Conservation (phyloP, 2,888 invertebrate species). For the Mimachlamys varia region DNA sequence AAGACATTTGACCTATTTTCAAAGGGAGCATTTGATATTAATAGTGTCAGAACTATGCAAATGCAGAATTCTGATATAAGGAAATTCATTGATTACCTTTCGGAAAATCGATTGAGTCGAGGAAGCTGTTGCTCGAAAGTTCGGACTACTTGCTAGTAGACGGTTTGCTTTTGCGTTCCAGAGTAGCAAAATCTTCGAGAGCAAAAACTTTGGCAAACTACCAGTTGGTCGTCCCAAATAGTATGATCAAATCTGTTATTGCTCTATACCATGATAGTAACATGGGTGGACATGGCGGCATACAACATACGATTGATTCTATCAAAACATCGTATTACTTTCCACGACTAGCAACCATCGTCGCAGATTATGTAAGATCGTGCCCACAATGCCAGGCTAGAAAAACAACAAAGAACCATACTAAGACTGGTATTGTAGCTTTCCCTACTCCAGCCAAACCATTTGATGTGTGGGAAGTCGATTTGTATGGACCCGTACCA, state of each 20-base stretch:
- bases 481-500: slow-evolving; percentile 50
- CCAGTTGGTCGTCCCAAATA: too few relatives aligned
- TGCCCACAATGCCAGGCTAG: slow-evolving; percentile 50
- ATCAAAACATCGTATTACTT: not conserved
- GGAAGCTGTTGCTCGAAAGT: slow-evolving; percentile 23
- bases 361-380: slow-evolving; percentile 47
- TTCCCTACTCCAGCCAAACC: slow-evolving; percentile 49
- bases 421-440: slow-evolving; percentile 45
- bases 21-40: too few relatives aligned
- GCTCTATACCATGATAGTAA: too few relatives aligned
- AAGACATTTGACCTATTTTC: too few relatives aligned
- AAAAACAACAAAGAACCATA: slow-evolving; percentile 49
- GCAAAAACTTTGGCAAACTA: not conserved
- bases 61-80: too few relatives aligned
- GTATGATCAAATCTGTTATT: too few relatives aligned
- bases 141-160: slow-evolving; percentile 33
- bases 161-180: slow-evolving; percentile 35
- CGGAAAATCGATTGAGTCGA: not conserved
- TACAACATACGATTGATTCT: too few relatives aligned
- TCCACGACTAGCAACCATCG: slow-evolving; percentile 38
- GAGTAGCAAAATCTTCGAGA: not conserved
- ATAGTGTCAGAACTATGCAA: too few relatives aligned
- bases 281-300: too few relatives aligned
- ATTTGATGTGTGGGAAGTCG: slow-evolving; percentile 53
- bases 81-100: too few relatives aligned